Conservation (phyloP, 1,140 invertebrate genomes). For the Formica selysi region DNA sequence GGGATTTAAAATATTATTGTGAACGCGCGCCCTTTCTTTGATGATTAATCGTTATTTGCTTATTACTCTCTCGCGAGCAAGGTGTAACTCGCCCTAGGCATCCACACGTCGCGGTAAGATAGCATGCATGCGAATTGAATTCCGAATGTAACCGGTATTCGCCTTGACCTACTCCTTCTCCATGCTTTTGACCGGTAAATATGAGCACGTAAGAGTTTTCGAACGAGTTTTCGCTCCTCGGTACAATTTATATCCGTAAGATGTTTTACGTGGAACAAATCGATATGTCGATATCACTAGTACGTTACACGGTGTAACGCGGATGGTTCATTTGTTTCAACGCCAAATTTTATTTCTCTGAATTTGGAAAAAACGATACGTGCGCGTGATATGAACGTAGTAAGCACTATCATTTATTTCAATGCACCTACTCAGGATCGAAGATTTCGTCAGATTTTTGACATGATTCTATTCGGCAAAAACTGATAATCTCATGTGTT, state of each 20-base stretch:
- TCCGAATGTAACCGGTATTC: slow-evolving; percentile 51
- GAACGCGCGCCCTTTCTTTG: neutral
- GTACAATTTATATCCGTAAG: slow-evolving; percentile 8
- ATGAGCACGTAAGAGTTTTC: neutral
- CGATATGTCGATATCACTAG: neutral
- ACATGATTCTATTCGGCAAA: too few relatives aligned
- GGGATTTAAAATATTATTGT: slow-evolving; percentile 7
- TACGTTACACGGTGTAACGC: too few relatives aligned
- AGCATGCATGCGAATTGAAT: slow-evolving; percentile 48
- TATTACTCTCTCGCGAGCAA: neutral
- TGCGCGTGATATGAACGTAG: too few relatives aligned
- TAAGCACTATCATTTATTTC: too few relatives aligned
- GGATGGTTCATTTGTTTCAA: too few relatives aligned
- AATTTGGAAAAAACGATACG: too few relatives aligned
- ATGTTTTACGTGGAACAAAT: neutral
- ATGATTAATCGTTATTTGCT: slow-evolving; percentile 40
- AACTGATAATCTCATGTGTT: too few relatives aligned
- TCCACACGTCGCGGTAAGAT: neutral
- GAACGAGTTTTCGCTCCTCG: neutral
- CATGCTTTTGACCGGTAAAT: slow-evolving; percentile 25
- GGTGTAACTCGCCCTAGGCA: neutral
- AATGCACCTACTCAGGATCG: too few relatives aligned
- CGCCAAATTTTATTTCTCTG: too few relatives aligned
- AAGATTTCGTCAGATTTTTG: too few relatives aligned
- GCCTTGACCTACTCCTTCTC: slow-evolving; percentile 65